Evolutionary conservation across 2,888 invertebrate species (phyloP).

Genomic region (Marasmarcha lunaedactyla): DNA sequence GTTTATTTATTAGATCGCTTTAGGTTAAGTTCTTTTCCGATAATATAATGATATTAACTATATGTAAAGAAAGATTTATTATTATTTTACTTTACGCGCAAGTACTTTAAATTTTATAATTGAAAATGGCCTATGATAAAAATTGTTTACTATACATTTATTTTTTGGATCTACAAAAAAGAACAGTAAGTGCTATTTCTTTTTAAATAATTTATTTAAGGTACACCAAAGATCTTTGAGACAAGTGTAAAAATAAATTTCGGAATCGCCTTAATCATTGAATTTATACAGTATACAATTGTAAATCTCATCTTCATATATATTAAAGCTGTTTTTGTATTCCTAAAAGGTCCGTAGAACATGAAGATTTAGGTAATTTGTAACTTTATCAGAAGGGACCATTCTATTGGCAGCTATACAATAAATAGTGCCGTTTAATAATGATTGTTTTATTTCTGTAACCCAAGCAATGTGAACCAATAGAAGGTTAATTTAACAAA

Average conservation of each 20-base stretch:
- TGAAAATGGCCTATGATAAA: no score
- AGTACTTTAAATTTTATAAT: not conserved
- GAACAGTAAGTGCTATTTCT: not conserved
- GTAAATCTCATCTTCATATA: not conserved
- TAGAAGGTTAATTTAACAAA: no score
- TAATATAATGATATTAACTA: not conserved
- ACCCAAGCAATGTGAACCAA: no score
- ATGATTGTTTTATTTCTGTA: constrained; percentile 19
- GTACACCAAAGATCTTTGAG: constrained; percentile 29
- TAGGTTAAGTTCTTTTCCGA: not conserved
- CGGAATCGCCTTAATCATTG: constrained; percentile 4
- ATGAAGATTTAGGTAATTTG: not conserved
- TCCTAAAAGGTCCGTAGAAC: not conserved
- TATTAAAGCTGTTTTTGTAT: constrained; percentile 6
- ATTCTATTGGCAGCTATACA: constrained; percentile 32
- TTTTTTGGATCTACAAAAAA: not conserved
- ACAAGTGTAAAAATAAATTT: constrained; percentile 7
- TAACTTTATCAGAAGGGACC: constrained; percentile 30
- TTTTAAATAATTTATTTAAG: constrained; percentile 1
- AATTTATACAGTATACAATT: not conserved
- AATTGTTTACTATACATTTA: not conserved
- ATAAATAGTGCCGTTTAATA: constrained; percentile 43
- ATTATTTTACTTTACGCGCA: not conserved
- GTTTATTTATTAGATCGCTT: not conserved
- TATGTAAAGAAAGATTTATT: not conserved